Conservation (phyloP, 1,140 invertebrate genomes). For the Tenebrio molitor region DNA sequence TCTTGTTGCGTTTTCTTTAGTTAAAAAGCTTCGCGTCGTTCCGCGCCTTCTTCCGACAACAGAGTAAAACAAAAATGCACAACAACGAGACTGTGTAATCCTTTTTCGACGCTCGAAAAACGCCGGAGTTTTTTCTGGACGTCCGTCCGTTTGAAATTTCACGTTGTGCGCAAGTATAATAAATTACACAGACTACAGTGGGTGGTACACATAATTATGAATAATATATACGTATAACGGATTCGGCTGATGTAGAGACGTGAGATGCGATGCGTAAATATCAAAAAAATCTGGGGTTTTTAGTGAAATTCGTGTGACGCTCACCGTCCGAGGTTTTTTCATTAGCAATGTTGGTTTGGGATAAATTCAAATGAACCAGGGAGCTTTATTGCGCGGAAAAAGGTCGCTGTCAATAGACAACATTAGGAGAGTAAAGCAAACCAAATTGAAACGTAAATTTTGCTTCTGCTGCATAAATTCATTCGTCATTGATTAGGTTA, state of each 20-base stretch:
- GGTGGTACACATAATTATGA: constrained; percentile 33
- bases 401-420: not conserved
- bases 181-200: not conserved
- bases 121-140: not conserved
- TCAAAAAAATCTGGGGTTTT: not conserved
- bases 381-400: not conserved
- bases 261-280: not conserved
- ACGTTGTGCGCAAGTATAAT: not conserved
- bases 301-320: not conserved
- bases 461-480: not conserved
- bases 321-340: not conserved
- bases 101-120: constrained; percentile 1
- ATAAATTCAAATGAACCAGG: not conserved
- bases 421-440: not conserved
- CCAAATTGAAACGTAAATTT: not conserved
- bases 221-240: constrained; percentile 11
- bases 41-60: constrained; percentile 3
- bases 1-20: constrained; percentile 27
- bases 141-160: constrained; percentile 17
- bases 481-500: not conserved
- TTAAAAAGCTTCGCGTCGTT: constrained; percentile 32
- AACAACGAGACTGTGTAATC: constrained; percentile 17
- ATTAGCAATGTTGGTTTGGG: not conserved
- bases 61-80: constrained; percentile 28
- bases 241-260: not conserved